Evolutionary conservation across 2,888 invertebrate genomes (phyloP).

Genomic region (Macrosiphum euphorbiae): DNA sequence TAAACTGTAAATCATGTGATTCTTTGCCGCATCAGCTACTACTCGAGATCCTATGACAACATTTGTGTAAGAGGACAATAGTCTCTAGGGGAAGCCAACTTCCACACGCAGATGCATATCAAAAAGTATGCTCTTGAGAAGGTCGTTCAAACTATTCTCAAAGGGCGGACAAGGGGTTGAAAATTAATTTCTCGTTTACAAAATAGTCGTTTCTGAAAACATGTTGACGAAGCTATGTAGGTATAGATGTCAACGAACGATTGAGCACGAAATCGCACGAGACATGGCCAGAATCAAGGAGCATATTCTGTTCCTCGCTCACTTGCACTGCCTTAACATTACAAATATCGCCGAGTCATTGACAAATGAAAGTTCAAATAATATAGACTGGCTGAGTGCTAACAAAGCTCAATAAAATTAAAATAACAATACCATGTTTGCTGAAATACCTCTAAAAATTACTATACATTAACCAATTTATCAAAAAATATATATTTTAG

Average conservation of each 20-base stretch:
- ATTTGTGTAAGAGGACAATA: constrained; percentile 25
- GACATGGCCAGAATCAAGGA: neutral
- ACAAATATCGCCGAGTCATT: constrained; percentile 15
- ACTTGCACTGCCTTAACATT: neutral
- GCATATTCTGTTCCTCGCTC: neutral
- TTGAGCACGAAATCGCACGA: constrained; percentile 57
- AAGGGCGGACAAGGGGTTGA: constrained; percentile 42
- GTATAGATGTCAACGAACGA: constrained; percentile 55
- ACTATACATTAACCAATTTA: neutral
- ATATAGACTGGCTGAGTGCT: neutral
- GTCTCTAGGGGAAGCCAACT: constrained; percentile 12
- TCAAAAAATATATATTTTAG: neutral
- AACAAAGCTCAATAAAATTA: neutral
- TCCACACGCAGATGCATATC: constrained; percentile 37
- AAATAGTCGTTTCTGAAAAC: constrained; percentile 60
- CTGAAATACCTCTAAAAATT: neutral
- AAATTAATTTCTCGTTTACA: constrained; percentile 58
- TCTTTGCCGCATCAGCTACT: constrained; percentile 53
- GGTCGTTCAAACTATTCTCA: constrained; percentile 49
- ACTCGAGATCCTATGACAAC: constrained; percentile 49
- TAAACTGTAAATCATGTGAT: constrained; percentile 51
- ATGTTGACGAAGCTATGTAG: constrained; percentile 55
- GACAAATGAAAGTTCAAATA: neutral
- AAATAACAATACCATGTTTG: neutral
- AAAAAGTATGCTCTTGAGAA: constrained; percentile 46